Conservation (phyloP, 2,113 vertebrate species). For the Ariopsis seemanni region DNA sequence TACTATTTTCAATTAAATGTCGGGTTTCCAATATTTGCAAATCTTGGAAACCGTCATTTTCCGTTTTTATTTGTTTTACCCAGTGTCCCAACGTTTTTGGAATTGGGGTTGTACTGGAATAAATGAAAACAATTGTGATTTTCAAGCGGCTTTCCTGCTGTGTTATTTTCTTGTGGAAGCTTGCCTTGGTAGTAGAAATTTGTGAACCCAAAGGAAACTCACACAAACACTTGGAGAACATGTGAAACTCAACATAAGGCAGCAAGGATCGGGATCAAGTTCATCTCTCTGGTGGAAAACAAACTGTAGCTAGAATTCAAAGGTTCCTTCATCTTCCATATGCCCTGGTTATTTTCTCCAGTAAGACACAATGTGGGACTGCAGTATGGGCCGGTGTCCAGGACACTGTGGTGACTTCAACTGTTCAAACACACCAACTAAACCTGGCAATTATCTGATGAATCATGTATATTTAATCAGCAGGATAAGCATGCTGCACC, state of each 20-base stretch:
- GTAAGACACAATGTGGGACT: background rate
- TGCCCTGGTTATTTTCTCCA: background rate
- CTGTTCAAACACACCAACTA: background rate
- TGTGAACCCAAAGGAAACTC: too few species aligned
- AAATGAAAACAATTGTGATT: background rate
- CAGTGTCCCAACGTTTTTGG: too few species aligned
- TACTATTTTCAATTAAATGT: too few species aligned
- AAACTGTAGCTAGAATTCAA: background rate
- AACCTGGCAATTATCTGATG: background rate
- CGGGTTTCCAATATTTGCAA: too few species aligned
- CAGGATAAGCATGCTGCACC: background rate
- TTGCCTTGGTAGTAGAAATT: background rate
- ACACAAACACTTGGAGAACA: too few species aligned
- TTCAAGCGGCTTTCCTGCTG: background rate
- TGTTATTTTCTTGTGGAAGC: background rate
- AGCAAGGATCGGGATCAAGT: too few species aligned
- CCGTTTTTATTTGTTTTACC: too few species aligned
- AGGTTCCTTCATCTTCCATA: background rate
- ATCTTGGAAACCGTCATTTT: too few species aligned
- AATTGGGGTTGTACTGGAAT: background rate
- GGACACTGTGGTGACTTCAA: background rate
- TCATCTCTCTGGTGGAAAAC: too few species aligned
- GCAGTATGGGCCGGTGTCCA: background rate
- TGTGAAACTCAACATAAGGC: too few species aligned
- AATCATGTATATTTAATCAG: background rate